Evolutionary conservation across 1,140 invertebrate genomes (phyloP).

Genomic region (Drosophila burlai): DNA sequence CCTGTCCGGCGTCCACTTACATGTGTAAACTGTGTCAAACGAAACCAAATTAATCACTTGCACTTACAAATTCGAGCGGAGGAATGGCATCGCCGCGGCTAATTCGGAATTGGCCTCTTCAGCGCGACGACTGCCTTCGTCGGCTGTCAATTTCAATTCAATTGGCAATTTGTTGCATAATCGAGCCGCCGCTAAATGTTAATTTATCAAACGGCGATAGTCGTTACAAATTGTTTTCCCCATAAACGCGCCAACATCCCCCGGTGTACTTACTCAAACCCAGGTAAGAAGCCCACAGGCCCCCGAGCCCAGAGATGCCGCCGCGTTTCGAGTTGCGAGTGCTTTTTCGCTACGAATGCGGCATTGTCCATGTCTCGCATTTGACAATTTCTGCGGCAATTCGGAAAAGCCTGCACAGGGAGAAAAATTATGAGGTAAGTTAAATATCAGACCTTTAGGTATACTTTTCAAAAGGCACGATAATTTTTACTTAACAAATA

Average conservation of each 20-base stretch:
- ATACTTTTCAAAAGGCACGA: too few species aligned
- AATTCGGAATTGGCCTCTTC: conserved; percentile 38
- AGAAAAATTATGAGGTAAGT: neutral
- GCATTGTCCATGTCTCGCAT: conserved; percentile 35
- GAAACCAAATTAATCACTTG: conserved; percentile 74
- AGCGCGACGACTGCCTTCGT: conserved; percentile 43
- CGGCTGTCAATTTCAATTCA: conserved; percentile 78
- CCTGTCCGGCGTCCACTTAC: conserved; percentile 7
- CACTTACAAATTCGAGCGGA: conserved; percentile 49
- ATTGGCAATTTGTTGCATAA: conserved; percentile 82
- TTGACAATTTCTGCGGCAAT: conserved; percentile 39
- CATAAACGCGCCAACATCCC: conserved; percentile 53
- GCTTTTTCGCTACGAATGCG: conserved; percentile 25
- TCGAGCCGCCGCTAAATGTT: conserved; percentile 76
- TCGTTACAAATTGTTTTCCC: conserved; percentile 80
- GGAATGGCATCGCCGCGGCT: conserved; percentile 25
- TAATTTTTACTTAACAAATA: too few species aligned
- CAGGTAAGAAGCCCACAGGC: conserved; percentile 19
- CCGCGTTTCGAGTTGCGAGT: conserved; percentile 20
- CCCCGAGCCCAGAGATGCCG: conserved; percentile 16
- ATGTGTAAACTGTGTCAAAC: conserved; percentile 67
- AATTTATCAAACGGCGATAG: conserved; percentile 80
- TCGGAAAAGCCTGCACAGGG: conserved; percentile 4
- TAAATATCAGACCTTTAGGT: neutral
- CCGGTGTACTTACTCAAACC: conserved; percentile 14